Percentiles rank a stretch among this genome's conserved stretches.
Conservation (phyloP, 1,140 invertebrate species). For the Heliconius hermathena region DNA sequence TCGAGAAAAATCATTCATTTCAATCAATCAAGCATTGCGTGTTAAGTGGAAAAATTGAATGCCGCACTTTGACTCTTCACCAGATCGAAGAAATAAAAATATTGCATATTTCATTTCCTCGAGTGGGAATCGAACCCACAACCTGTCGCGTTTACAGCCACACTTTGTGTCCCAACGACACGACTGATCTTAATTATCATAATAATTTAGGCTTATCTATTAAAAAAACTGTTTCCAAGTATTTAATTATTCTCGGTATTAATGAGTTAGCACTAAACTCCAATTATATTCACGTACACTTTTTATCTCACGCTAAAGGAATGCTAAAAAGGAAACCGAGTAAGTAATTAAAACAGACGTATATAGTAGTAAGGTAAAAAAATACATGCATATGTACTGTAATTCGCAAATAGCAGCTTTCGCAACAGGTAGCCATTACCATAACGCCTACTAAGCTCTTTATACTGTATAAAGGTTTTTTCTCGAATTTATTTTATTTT, state of each 20-base stretch:
- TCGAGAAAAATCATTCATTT: too few relatives aligned
- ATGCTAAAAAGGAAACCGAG: conserved; percentile 22
- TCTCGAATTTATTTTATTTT: neutral
- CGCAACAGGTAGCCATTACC: conserved; percentile 10
- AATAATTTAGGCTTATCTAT: neutral
- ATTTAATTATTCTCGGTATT: conserved; percentile 16
- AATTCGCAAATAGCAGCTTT: conserved; percentile 12
- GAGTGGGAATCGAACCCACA: too few relatives aligned
- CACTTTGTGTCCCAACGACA: too few relatives aligned
- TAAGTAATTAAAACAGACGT: conserved; percentile 29
- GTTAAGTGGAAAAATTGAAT: too few relatives aligned
- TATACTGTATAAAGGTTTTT: neutral
- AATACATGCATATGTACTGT: conserved; percentile 11
- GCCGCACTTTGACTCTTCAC: too few relatives aligned
- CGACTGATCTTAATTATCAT: neutral
- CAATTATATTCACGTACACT: conserved; percentile 10
- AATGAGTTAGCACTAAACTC: conserved; percentile 23
- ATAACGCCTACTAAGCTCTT: conserved; percentile 12
- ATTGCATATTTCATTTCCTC: too few relatives aligned
- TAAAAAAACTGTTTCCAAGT: neutral
- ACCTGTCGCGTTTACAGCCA: too few relatives aligned
- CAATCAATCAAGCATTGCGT: too few relatives aligned
- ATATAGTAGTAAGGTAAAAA: conserved; percentile 12
- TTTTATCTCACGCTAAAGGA: conserved; percentile 12
- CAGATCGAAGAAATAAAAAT: too few relatives aligned